Conservation (phyloP, 2,113 vertebrate genomes). For the Catharus bicknelli region DNA sequence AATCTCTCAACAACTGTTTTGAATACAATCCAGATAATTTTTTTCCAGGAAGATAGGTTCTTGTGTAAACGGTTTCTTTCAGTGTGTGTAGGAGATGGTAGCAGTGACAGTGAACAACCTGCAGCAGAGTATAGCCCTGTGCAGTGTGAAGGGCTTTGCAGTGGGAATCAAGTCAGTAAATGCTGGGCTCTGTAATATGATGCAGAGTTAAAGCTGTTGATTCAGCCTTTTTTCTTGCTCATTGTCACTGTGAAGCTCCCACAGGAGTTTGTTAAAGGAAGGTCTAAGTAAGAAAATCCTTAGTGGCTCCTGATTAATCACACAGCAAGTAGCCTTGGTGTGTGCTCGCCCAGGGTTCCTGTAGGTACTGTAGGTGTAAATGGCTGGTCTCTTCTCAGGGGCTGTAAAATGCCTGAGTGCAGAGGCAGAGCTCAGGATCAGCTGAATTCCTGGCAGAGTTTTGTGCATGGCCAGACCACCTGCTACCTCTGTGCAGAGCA, state of each 20-base stretch:
- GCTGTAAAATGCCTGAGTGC: neutral
- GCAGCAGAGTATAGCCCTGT: neutral
- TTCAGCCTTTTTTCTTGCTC: neutral
- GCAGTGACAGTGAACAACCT: neutral
- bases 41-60: neutral
- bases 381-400: neutral
- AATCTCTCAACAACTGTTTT: conserved; percentile 7
- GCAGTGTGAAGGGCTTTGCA: neutral
- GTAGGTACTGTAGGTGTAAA: neutral
- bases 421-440: neutral
- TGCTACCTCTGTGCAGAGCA: neutral
- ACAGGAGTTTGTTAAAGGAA: neutral
- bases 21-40: neutral
- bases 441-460: neutral
- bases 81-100: neutral
- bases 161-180: neutral
- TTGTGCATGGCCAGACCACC: neutral
- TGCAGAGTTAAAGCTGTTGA: neutral
- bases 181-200: neutral
- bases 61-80: neutral
- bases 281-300: neutral
- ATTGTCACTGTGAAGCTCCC: neutral
- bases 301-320: neutral
- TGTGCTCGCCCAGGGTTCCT: neutral
- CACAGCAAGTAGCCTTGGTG: neutral